Percentiles rank a stretch among this genome's conserved stretches.
Evolutionary conservation across 2,113 vertebrate genomes (phyloP).

Genomic region (Emydura subglobosa): DNA sequence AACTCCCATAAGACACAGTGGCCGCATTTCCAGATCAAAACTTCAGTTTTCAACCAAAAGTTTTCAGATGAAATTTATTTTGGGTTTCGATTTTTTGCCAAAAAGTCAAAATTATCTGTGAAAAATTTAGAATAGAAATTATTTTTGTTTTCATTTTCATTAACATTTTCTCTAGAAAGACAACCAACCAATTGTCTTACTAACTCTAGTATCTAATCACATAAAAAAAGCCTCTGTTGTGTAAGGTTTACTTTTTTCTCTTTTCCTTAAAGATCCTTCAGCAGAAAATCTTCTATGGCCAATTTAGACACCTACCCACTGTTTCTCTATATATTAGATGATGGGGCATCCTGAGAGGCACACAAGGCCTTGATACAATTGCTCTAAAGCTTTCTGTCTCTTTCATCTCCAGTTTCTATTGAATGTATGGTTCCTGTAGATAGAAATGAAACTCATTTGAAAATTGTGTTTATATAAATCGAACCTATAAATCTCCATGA

Average conservation of each 20-base stretch:
- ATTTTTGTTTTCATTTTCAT: not conserved
- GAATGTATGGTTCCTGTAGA: constrained; percentile 20
- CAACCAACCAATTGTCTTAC: not conserved
- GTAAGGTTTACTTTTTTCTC: not conserved
- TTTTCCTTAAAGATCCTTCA: not conserved
- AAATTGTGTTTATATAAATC: constrained; percentile 44
- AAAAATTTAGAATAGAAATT: rapidly evolving
- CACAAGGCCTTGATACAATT: constrained; percentile 52
- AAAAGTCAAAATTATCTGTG: not conserved
- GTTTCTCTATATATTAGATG: constrained; percentile 21
- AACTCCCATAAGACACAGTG: not conserved
- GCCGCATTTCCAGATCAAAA: not conserved
- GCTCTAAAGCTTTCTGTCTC: constrained; percentile 57
- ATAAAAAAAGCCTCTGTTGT: not conserved
- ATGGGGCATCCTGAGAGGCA: constrained; percentile 23
- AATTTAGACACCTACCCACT: not conserved
- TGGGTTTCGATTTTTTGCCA: not conserved
- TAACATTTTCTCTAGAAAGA: not conserved
- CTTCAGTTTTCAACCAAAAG: not conserved
- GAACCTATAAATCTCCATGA: constrained; percentile 2
- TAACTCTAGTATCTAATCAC: not conserved
- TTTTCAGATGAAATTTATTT: not conserved
- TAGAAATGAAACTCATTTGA: constrained; percentile 66
- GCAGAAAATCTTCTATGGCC: not conserved
- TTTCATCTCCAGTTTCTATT: constrained; percentile 37